Evolutionary conservation across 2,888 invertebrate species (phyloP).

Genomic region (Temnothorax rugatulus): DNA sequence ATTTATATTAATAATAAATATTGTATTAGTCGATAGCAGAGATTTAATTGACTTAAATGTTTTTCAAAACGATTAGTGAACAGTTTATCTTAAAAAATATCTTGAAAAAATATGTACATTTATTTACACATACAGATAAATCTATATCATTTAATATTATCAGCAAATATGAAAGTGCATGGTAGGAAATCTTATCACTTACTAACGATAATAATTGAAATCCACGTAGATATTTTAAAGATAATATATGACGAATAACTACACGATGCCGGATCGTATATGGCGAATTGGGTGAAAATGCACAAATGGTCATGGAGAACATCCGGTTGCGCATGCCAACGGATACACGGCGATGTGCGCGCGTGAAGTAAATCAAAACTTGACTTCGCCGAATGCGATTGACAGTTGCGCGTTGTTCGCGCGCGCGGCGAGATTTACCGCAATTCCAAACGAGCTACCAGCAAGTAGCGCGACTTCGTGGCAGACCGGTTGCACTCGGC

Average conservation of each 20-base stretch:
- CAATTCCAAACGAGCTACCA: slow-evolving; percentile 68
- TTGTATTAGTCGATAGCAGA: not conserved
- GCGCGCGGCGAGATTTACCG: slow-evolving; percentile 69
- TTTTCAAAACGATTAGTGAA: not conserved
- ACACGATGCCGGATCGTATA: no score
- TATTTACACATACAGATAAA: not conserved
- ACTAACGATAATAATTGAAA: not conserved
- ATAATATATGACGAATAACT: not conserved
- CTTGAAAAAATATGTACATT: not conserved
- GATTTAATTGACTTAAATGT: not conserved
- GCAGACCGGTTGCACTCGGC: slow-evolving; percentile 72
- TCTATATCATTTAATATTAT: not conserved
- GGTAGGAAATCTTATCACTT: not conserved
- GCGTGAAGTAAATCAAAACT: slow-evolving; percentile 31
- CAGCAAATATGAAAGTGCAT: not conserved
- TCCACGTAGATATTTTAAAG: not conserved
- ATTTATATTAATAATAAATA: not conserved
- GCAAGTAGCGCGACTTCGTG: slow-evolving; percentile 53
- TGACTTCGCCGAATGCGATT: slow-evolving; percentile 16
- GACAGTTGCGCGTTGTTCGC: slow-evolving; percentile 37
- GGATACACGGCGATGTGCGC: not conserved
- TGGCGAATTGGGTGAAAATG: not conserved
- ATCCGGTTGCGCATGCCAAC: not conserved
- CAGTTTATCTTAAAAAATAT: not conserved
- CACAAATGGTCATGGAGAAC: not conserved